A percentile compares a stretch with the other conserved stretches of the same genome.
These are phyloP conservation scores for Apteryx owenii DNA, from an alignment of 2,113 vertebrate species.

Conservation along the genomic window DNA sequence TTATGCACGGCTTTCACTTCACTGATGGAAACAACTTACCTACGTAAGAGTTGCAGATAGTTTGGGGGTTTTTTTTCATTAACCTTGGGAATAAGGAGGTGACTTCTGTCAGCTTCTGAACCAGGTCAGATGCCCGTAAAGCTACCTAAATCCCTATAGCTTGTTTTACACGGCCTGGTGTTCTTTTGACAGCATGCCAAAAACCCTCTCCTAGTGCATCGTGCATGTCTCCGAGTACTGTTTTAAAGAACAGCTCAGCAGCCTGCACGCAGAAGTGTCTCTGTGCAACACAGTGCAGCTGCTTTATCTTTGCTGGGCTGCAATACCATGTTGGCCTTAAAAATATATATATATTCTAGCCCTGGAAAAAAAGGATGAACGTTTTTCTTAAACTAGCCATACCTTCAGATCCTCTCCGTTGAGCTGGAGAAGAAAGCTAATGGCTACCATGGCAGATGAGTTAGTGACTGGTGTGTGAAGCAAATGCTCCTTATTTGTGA, in stretches of 20 bases:
- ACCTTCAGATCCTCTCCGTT: background rate
- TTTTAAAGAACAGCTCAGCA: background rate
- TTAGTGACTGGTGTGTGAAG: background rate
- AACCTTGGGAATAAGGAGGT: background rate
- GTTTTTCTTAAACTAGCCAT: background rate
- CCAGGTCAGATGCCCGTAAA: accelerated
- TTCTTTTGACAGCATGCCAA: background rate
- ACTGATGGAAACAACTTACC: background rate
- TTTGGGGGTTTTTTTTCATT: background rate
- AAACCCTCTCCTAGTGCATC: background rate
- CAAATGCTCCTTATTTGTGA: accelerated
- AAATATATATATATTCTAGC: background rate
- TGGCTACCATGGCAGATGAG: background rate
- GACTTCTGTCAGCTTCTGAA: background rate
- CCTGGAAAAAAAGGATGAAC: background rate
- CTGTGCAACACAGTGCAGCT: background rate
- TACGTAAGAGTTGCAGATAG: accelerated
- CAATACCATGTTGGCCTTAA: background rate
- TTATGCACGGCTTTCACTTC: background rate
- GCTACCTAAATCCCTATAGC: background rate
- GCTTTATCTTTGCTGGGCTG: background rate
- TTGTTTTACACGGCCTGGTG: background rate
- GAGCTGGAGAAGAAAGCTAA: too few relatives aligned
- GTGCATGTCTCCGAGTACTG: background rate
- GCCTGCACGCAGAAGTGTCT: background rate